A percentile compares a stretch with the other conserved stretches of the same genome.
These are phyloP conservation scores for Xestia sexstrigata DNA, from an alignment of 2,888 invertebrate genomes.

Conservation along the genomic window DNA sequence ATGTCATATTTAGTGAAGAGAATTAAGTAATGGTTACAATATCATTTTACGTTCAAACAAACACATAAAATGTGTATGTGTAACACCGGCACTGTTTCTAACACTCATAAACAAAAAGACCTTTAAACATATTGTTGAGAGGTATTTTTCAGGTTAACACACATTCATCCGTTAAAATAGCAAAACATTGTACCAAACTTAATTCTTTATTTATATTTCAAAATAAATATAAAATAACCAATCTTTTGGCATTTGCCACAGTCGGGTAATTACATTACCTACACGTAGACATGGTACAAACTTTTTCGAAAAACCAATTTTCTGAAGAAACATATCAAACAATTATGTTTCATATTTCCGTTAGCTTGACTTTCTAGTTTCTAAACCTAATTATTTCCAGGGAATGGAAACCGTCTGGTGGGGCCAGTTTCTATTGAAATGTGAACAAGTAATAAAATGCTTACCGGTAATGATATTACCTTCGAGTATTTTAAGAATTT, in stretches of 20 bases:
- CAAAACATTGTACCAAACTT: background rate
- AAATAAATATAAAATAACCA: background rate
- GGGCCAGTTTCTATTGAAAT: constrained; percentile 15
- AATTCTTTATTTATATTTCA: background rate
- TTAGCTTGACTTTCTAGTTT: constrained; percentile 11
- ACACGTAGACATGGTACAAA: background rate
- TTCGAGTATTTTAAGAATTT: constrained; percentile 7
- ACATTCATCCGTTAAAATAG: background rate
- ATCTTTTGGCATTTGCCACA: background rate
- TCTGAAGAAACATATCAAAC: constrained; percentile 11
- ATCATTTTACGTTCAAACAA: background rate
- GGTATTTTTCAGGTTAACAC: background rate
- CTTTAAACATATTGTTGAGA: background rate
- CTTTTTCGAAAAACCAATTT: constrained; percentile 15
- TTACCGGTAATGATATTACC: constrained; percentile 16
- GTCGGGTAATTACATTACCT: background rate
- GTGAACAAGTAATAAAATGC: constrained; percentile 26
- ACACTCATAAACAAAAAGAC: background rate
- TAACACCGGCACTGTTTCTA: background rate
- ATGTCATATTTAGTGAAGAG: background rate
- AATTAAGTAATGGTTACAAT: background rate
- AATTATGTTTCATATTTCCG: constrained; percentile 29
- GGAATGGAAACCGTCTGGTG: background rate
- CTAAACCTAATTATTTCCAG: constrained; percentile 34
- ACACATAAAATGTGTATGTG: background rate